Conservation (phyloP, 2,797 vertebrate species). For the Gymnopithys bicolor region DNA sequence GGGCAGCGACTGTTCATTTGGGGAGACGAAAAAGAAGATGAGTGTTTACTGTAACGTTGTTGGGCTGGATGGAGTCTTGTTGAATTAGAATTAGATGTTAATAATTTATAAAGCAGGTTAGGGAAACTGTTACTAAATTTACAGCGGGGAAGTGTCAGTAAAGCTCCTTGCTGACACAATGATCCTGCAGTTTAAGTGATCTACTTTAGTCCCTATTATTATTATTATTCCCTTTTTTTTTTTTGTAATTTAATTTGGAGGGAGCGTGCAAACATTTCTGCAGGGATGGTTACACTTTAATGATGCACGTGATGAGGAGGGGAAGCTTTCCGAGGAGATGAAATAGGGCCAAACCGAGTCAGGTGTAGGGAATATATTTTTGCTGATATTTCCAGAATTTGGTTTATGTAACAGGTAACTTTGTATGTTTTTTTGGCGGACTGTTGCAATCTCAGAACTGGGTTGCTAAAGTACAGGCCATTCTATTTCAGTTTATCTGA, state of each 20-base stretch:
- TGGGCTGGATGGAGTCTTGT: conserved; percentile 51
- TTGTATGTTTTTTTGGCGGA: neutral
- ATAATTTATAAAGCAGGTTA: conserved; percentile 70
- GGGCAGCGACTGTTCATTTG: conserved; percentile 8
- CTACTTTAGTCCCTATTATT: conserved; percentile 35
- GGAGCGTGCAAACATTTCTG: conserved; percentile 22
- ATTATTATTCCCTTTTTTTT: neutral
- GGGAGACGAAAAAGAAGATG: neutral
- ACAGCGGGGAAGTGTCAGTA: conserved; percentile 54
- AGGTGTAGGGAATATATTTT: neutral
- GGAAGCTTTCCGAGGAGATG: neutral
- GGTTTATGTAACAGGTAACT: conserved; percentile 59
- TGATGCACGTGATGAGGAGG: conserved; percentile 26
- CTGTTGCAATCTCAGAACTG: conserved; percentile 30
- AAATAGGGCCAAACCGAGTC: conserved; percentile 1
- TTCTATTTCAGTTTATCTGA: conserved; percentile 56
- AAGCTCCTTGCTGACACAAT: conserved; percentile 65
- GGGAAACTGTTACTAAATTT: conserved; percentile 74
- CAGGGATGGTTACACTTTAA: conserved; percentile 26
- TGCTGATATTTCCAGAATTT: conserved; percentile 26
- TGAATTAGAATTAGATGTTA: conserved; percentile 71
- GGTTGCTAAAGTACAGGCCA: conserved; percentile 43
- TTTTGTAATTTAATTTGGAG: conserved; percentile 32
- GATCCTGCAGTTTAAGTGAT: conserved; percentile 71
- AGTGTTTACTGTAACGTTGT: conserved; percentile 62